Percentiles rank a stretch among this genome's conserved stretches.
phyloP scores from a whole-genome alignment of 1,140 invertebrate genomes.

The Steinernema khuongi region DNA sequence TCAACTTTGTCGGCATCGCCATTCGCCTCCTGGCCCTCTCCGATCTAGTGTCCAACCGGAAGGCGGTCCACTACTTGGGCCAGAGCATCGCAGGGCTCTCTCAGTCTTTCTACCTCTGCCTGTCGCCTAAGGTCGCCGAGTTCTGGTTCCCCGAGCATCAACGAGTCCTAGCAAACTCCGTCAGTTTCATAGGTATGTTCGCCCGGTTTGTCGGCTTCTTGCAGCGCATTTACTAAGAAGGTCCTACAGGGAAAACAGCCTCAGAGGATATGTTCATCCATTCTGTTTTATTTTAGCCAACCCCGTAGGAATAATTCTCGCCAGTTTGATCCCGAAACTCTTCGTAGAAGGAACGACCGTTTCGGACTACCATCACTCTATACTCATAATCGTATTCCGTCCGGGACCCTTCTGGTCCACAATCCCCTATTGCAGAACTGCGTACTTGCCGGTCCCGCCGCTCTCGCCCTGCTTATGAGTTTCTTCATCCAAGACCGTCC shows the following conservation, averaged over 20 bases:
- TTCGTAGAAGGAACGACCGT: background rate
- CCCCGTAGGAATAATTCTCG: slow-evolving; percentile 53
- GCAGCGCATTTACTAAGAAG: too few species aligned
- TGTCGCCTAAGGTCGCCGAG: slow-evolving; percentile 56
- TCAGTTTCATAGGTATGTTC: slow-evolving; percentile 43
- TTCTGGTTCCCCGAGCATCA: slow-evolving; percentile 54
- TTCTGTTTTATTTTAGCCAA: slow-evolving; percentile 47
- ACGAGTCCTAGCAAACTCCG: slow-evolving; percentile 50
- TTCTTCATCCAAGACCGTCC: background rate
- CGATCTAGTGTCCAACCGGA: slow-evolving; percentile 20
- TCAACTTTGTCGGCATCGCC: slow-evolving; percentile 49
- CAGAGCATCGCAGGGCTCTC: slow-evolving; percentile 34
- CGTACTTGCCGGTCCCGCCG: background rate
- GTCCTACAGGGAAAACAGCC: too few species aligned
- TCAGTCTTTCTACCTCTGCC: slow-evolving; percentile 54
- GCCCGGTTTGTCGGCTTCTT: background rate
- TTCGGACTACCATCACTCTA: background rate
- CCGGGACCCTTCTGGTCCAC: background rate
- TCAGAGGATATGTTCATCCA: too few species aligned
- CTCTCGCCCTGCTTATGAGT: background rate
- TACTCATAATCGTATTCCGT: background rate
- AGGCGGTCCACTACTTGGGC: slow-evolving; percentile 42
- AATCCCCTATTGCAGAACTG: background rate
- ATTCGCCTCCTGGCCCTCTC: slow-evolving; percentile 46
- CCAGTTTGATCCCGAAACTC: slow-evolving; percentile 36